These are phyloP conservation scores for Drosophila quinaria DNA, from an alignment of 2,888 invertebrate genomes.

Conservation along the genomic window DNA sequence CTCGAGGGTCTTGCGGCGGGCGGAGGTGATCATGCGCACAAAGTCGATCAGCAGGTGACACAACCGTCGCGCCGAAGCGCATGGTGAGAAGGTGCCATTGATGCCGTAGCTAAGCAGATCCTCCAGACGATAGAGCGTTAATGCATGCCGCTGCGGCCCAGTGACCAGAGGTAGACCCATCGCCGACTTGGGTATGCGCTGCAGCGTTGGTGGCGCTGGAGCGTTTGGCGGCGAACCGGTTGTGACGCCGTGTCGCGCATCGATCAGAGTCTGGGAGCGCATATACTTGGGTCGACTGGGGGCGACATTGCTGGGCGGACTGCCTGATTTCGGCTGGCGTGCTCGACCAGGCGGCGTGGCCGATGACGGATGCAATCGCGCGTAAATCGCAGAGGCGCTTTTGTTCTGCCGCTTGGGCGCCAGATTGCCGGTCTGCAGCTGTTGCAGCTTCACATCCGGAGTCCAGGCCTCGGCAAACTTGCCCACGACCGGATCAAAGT, in stretches of 20 bases:
- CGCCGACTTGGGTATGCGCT: conserved; percentile 86
- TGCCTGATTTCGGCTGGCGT: conserved; percentile 61
- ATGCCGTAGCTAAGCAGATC: conserved; percentile 90
- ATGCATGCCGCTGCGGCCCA: conserved; percentile 91
- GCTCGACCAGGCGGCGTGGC: conserved; percentile 62
- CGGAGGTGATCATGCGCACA: conserved; percentile 92
- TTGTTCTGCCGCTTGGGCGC: conserved; percentile 85
- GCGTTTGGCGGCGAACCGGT: conserved; percentile 37
- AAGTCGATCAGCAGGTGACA: conserved; percentile 92
- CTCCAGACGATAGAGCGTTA: conserved; percentile 91
- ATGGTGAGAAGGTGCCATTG: conserved; percentile 88
- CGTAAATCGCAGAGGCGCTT: conserved; percentile 84
- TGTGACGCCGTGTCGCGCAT: conserved; percentile 80
- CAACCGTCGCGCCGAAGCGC: conserved; percentile 88
- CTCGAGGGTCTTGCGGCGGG: conserved; percentile 93
- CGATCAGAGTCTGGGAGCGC: conserved; percentile 86
- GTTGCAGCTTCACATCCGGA: conserved; percentile 81
- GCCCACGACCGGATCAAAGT: conserved; percentile 96
- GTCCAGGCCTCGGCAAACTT: conserved; percentile 90
- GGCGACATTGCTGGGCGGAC: conserved; percentile 72
- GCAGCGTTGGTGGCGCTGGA: conserved; percentile 34
- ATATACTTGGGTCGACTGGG: conserved; percentile 85
- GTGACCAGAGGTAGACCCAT: conserved; percentile 89
- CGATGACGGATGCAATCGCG: conserved; percentile 77
- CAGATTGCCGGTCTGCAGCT: conserved; percentile 56